A percentile compares a stretch with the other conserved stretches of the same genome.
Evolutionary conservation across 2,888 invertebrate species (phyloP).

Genomic region (Idaea aversata): DNA sequence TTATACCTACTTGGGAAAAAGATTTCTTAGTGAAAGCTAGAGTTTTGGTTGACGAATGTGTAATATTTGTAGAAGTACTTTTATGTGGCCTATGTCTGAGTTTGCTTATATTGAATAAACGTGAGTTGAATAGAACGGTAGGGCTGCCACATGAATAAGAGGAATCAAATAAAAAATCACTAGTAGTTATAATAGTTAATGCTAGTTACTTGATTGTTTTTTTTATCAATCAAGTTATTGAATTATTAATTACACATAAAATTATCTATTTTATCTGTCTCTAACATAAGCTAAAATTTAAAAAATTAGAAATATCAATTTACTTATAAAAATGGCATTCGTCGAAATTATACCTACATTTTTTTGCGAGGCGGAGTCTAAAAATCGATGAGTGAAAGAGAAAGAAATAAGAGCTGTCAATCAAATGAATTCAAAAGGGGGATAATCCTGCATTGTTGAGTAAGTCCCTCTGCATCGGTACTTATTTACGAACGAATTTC

Average conservation of each 20-base stretch:
- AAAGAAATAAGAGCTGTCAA: conserved; percentile 52
- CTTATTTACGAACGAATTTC: conserved; percentile 10
- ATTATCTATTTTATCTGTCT: background rate
- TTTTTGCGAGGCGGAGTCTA: conserved; percentile 42
- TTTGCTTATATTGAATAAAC: conserved; percentile 81
- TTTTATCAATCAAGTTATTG: background rate
- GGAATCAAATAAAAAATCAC: too few species aligned
- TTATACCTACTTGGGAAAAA: conserved; percentile 9
- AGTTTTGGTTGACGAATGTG: conserved; percentile 68
- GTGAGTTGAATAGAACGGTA: conserved; percentile 76
- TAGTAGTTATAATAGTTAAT: background rate
- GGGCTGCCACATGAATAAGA: conserved; percentile 49
- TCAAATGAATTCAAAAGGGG: conserved; percentile 41
- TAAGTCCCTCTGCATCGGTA: conserved; percentile 23
- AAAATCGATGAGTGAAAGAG: conserved; percentile 37
- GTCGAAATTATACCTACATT: conserved; percentile 1
- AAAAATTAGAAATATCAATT: background rate
- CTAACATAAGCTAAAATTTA: background rate
- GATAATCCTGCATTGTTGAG: conserved; percentile 40
- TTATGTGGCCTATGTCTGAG: conserved; percentile 72
- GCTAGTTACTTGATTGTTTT: background rate
- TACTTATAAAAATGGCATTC: background rate
- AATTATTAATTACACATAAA: background rate
- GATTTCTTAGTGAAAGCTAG: conserved; percentile 34
- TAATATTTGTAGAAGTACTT: conserved; percentile 74